phyloP scores from a whole-genome alignment of 1,140 invertebrate genomes.

The Drosophila obscura region DNA sequence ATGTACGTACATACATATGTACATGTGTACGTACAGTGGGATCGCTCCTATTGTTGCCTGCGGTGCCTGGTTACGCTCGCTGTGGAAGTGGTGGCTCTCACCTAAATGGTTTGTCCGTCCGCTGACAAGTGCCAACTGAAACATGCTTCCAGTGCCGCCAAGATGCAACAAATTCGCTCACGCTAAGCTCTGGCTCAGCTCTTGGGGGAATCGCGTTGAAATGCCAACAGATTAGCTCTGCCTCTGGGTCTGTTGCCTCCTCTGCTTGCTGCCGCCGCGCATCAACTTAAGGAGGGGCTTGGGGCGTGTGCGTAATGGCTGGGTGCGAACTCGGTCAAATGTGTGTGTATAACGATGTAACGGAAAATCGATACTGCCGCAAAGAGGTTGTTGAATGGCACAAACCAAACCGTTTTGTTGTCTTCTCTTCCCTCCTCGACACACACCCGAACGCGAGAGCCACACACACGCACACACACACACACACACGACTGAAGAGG shows the following conservation, averaged over 20 bases:
- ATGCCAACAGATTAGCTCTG: slow-evolving; percentile 2
- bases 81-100: slow-evolving; percentile 28
- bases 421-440: slow-evolving; percentile 13
- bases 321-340: slow-evolving; percentile 71
- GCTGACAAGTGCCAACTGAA: slow-evolving; percentile 75
- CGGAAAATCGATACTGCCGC: slow-evolving; percentile 73
- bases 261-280: too few relatives aligned
- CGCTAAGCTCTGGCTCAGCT: background rate
- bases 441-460: too few relatives aligned
- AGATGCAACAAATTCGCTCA: slow-evolving; percentile 41
- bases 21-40: slow-evolving; percentile 44
- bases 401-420: slow-evolving; percentile 12
- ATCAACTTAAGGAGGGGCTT: background rate
- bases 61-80: slow-evolving; percentile 12
- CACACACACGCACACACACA: too few relatives aligned
- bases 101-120: slow-evolving; percentile 77
- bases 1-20: background rate
- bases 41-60: slow-evolving; percentile 8
- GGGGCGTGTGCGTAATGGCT: slow-evolving; percentile 66
- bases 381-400: slow-evolving; percentile 69
- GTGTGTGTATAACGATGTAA: slow-evolving; percentile 80
- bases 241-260: background rate
- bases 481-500: slow-evolving; percentile 6
- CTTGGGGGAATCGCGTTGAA: slow-evolving; percentile 3
- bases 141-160: slow-evolving; percentile 64